These are phyloP conservation scores for Pomatorhinus ruficollis DNA, from an alignment of 2,113 vertebrate species.

Conservation along the genomic window DNA sequence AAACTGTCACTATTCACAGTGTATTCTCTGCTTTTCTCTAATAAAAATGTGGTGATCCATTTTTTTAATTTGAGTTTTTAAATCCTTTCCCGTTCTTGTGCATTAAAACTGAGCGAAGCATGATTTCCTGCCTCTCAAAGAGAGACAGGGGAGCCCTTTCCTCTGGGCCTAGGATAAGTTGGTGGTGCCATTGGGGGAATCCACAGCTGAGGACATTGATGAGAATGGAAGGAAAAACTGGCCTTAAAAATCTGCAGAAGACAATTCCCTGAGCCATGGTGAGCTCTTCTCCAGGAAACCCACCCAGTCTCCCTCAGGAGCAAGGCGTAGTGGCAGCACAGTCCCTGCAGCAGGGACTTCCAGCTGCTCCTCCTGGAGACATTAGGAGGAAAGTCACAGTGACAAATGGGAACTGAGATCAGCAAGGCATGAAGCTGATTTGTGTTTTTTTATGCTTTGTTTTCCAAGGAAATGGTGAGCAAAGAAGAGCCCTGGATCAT, in stretches of 20 bases:
- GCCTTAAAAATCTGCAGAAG: background rate
- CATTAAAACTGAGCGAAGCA: background rate
- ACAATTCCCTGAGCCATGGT: background rate
- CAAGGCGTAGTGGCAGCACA: background rate
- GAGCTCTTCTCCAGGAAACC: background rate
- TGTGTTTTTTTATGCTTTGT: background rate
- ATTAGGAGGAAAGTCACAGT: background rate
- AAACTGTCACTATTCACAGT: background rate
- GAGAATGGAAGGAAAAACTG: background rate
- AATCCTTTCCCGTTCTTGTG: background rate
- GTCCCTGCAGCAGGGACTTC: background rate
- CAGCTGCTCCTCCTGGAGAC: background rate
- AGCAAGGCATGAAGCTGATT: background rate
- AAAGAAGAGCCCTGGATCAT: background rate
- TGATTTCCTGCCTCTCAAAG: background rate
- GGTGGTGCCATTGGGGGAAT: background rate
- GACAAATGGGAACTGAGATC: background rate
- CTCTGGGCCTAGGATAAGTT: background rate
- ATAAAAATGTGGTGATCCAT: background rate
- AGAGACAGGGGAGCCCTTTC: fast-evolving
- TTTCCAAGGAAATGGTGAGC: background rate
- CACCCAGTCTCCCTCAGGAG: background rate
- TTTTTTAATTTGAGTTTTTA: background rate
- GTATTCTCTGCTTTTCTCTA: background rate
- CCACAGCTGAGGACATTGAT: background rate